Base-by-base conservation (phyloP, 2,888 invertebrate genomes). In the Dolomedes plantarius region DNA sequence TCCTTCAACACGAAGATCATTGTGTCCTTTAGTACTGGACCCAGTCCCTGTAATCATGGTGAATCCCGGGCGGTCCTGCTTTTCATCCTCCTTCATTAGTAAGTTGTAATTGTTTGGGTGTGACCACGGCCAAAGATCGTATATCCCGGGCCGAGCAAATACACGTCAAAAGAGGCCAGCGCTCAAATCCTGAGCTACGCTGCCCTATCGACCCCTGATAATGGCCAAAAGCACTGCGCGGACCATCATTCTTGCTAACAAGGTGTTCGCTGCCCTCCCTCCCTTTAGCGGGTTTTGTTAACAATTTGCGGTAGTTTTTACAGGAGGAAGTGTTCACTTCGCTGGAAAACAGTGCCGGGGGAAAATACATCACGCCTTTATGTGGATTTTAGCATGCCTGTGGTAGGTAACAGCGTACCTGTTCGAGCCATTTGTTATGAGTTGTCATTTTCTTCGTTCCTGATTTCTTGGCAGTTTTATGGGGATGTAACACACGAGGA, bases 61-160 rank as follows among this genome's bases (percentile, higher is more conserved):
- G 23, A 39, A 39, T 69, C 68, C 39, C 68, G 23, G 32, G 36
- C 68, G 56, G 56, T 56, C 23, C 23, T 0, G 56, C 19, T 5
- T 19, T 23, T 19, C 56, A 56, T 56, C 56, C 56, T 23, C 23
- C 73, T 78, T 85, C 78, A 85, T 85, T 85, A 85, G 78, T 68
- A 39, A 78, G 27, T 50, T 85, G 74, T 85, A 85, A 85, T 85
- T 85, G 85, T 78, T 50, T 73, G 85, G 85, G 85, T 85, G 85
- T 85, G 85, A 78, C 85, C 78, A n/a, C 32, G 2, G 62, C 39
- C 69, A 41, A 50, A 74, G 76, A 71, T 76, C 81, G 69, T 74
- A 81, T 73, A 81, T 75, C 56, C 9, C 16, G n/a, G 9, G 56
- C 77, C 65, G 67, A 28, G 56, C 76, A 76, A 71, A 76, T 83